A percentile compares a stretch with the other conserved stretches of the same genome.
Conservation (phyloP, 1,140 invertebrate genomes). For the Stegodyphus mimosarum region DNA sequence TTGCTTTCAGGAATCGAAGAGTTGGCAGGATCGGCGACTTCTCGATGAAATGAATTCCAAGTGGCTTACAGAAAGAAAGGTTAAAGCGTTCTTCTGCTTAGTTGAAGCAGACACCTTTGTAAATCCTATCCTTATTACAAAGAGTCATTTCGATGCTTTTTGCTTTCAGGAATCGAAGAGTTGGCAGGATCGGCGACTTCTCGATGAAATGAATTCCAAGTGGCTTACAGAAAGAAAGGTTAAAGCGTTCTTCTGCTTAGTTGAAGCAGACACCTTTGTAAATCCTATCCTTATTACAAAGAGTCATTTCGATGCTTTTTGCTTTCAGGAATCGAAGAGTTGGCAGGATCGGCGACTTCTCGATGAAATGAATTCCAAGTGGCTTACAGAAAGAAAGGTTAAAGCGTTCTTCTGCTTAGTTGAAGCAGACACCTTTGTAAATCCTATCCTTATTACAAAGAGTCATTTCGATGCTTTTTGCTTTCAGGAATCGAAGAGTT, state of each 20-base stretch:
- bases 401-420: conserved; percentile 90
- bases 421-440: conserved; percentile 81
- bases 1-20: conserved; percentile 69
- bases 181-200: conserved; percentile 74
- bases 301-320: neutral
- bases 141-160: neutral
- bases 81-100: conserved; percentile 89
- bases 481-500: conserved; percentile 71
- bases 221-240: conserved; percentile 84
- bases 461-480: conserved; percentile 10
- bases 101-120: conserved; percentile 83
- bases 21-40: conserved; percentile 75
- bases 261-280: conserved; percentile 83
- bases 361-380: conserved; percentile 77
- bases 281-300: conserved; percentile 64
- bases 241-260: conserved; percentile 88
- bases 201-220: conserved; percentile 76
- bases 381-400: conserved; percentile 81
- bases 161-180: conserved; percentile 70
- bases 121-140: conserved; percentile 65
- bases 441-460: conserved; percentile 61
- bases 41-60: conserved; percentile 76
- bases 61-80: conserved; percentile 81
- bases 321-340: conserved; percentile 70
- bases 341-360: conserved; percentile 75